These are phyloP conservation scores for Lycodopsis pacificus DNA, from an alignment of 2,797 vertebrate genomes.

Conservation along the genomic window DNA sequence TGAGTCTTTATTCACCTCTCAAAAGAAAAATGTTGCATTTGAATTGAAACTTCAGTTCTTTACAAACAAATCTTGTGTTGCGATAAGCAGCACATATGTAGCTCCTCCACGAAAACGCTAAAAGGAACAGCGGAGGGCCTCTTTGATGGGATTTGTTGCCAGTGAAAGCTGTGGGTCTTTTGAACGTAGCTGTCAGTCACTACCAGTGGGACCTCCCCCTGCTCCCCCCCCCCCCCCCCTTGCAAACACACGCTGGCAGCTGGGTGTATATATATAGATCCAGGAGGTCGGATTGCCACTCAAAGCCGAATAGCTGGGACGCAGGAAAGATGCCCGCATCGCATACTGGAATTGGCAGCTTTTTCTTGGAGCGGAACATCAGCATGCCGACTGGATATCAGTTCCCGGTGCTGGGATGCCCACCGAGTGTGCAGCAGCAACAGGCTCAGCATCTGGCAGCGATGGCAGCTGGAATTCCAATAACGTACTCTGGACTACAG, in stretches of 20 bases:
- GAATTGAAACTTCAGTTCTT: constrained; percentile 59
- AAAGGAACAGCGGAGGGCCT: constrained; percentile 84
- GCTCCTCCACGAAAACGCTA: constrained; percentile 72
- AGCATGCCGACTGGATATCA: constrained; percentile 82
- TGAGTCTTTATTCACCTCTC: constrained; percentile 8
- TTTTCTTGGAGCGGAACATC: constrained; percentile 82
- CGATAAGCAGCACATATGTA: constrained; percentile 67
- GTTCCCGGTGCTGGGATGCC: constrained; percentile 78
- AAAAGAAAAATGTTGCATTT: constrained; percentile 49
- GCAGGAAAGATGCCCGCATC: constrained; percentile 84
- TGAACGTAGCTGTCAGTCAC: constrained; percentile 82
- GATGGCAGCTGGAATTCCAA: constrained; percentile 77
- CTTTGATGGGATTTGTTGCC: constrained; percentile 87
- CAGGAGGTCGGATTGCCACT: constrained; percentile 36
- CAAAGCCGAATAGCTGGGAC: constrained; percentile 55
- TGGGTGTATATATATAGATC: constrained; percentile 72
- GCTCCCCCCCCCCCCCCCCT: constrained; percentile 16
- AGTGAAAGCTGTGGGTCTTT: constrained; percentile 82
- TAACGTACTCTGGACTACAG: constrained; percentile 84
- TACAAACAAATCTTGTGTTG: constrained; percentile 39
- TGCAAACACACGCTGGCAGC: constrained; percentile 39
- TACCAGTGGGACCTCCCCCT: constrained; percentile 48
- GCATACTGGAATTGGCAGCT: constrained; percentile 82
- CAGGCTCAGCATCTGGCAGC: constrained; percentile 80
- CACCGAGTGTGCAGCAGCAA: constrained; percentile 68